phyloP scores from a whole-genome alignment of 2,113 vertebrate genomes.

The Otolemur garnettii region DNA sequence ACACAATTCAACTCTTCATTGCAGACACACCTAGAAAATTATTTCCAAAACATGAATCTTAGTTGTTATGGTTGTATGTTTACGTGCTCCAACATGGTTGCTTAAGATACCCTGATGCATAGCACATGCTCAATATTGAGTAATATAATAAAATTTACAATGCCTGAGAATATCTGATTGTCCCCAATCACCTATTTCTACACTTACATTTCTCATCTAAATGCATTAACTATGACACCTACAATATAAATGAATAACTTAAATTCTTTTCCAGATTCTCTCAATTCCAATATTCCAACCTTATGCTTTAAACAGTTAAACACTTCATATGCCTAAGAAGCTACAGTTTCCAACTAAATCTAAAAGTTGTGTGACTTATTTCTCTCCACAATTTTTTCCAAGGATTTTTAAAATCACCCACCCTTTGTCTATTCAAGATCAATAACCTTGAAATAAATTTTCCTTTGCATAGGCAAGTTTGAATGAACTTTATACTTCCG shows the following conservation, averaged over 20 bases:
- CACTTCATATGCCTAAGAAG: neutral
- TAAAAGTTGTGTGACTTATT: conserved; percentile 20
- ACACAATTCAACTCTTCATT: conserved; percentile 46
- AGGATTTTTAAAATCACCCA: conserved; percentile 50
- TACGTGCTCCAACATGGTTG: conserved; percentile 41
- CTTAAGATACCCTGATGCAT: neutral
- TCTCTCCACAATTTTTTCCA: conserved; percentile 32
- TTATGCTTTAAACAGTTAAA: conserved; percentile 42
- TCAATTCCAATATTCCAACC: conserved; percentile 41
- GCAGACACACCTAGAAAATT: conserved; percentile 62
- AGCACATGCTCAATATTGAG: conserved; percentile 26
- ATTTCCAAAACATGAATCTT: conserved; percentile 50
- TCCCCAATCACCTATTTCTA: conserved; percentile 57
- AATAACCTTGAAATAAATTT: conserved; percentile 53
- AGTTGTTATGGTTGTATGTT: conserved; percentile 1
- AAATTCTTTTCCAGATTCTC: conserved; percentile 23
- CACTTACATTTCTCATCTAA: conserved; percentile 60
- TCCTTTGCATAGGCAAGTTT: conserved; percentile 56
- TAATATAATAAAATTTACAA: conserved; percentile 46
- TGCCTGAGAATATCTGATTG: conserved; percentile 34
- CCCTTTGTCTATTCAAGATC: conserved; percentile 13
- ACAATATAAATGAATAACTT: neutral
- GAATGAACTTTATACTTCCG: conserved; percentile 28
- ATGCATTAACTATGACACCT: conserved; percentile 20
- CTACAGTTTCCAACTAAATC: neutral